Conservation (phyloP, 2,888 invertebrate species). For the Drosophila subsilvestris region DNA sequence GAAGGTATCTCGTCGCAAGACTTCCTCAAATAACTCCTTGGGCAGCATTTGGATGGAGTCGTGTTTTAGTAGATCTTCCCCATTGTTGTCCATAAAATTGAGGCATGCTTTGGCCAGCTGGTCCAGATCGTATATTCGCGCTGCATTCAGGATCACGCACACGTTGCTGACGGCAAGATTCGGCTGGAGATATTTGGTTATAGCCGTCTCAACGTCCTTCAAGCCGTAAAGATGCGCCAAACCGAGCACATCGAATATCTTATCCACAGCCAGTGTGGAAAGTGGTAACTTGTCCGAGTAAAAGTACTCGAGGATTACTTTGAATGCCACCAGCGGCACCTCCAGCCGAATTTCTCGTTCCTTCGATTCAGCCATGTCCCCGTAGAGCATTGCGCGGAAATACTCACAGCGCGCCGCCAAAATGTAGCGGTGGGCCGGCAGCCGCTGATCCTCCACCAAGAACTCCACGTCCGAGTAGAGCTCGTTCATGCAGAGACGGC, state of each 20-base stretch:
- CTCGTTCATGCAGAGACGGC: conserved; percentile 92
- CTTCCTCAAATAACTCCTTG: conserved; percentile 90
- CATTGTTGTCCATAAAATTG: conserved; percentile 95
- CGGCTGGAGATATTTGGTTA: conserved; percentile 96
- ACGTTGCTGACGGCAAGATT: conserved; percentile 95
- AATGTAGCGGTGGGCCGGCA: conserved; percentile 87
- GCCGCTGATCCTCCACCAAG: conserved; percentile 89
- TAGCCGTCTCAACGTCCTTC: conserved; percentile 93
- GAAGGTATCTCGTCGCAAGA: conserved; percentile 96
- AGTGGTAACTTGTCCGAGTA: conserved; percentile 93
- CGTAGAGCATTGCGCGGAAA: conserved; percentile 93
- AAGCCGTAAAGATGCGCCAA: conserved; percentile 98
- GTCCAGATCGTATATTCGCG: conserved; percentile 88
- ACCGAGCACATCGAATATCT: conserved; percentile 90
- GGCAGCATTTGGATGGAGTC: conserved; percentile 94
- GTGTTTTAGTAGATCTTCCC: conserved; percentile 92
- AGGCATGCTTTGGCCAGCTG: conserved; percentile 91
- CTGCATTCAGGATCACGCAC: conserved; percentile 97
- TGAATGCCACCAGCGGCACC: conserved; percentile 93
- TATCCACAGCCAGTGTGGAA: conserved; percentile 88
- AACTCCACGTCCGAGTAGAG: conserved; percentile 96
- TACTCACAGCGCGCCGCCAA: conserved; percentile 98
- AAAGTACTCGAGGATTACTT: conserved; percentile 95
- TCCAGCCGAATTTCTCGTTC: conserved; percentile 93
- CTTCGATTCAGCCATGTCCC: conserved; percentile 90